Evolutionary conservation across 2,113 vertebrate genomes (phyloP).

Genomic region (Picathartes gymnocephalus): DNA sequence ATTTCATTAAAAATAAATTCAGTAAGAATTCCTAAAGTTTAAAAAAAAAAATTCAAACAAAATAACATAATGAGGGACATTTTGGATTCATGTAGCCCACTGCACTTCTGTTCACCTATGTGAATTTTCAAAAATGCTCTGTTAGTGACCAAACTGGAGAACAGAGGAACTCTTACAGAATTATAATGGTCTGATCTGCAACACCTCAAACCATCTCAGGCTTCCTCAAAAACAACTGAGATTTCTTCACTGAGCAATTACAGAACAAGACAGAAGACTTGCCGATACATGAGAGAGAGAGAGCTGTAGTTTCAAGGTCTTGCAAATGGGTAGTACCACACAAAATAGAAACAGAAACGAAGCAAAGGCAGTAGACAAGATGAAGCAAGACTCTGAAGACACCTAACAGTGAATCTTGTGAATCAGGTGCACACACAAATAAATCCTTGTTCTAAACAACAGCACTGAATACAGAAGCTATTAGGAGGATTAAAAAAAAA

Average conservation of each 20-base stretch:
- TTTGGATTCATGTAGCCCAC: background rate
- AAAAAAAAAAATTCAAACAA: background rate
- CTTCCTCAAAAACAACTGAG: background rate
- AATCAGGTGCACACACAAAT: background rate
- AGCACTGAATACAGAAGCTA: background rate
- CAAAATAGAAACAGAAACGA: background rate
- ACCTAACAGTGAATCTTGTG: background rate
- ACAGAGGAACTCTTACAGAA: background rate
- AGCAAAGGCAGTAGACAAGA: background rate
- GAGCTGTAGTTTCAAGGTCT: background rate
- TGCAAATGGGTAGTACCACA: background rate
- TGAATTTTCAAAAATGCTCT: background rate
- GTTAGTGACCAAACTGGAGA: background rate
- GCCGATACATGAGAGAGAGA: fast-evolving
- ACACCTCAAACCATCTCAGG: background rate
- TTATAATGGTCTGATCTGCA: background rate
- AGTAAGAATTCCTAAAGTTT: background rate
- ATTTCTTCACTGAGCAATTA: background rate
- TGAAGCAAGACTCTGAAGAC: background rate
- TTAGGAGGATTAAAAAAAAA: background rate
- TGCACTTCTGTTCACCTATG: background rate
- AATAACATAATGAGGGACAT: background rate
- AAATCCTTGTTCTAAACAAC: background rate
- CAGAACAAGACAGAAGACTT: background rate
- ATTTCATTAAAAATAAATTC: background rate